These are phyloP conservation scores for Trichosurus vulpecula DNA, from an alignment of 2,797 vertebrate species.

Conservation along the genomic window DNA sequence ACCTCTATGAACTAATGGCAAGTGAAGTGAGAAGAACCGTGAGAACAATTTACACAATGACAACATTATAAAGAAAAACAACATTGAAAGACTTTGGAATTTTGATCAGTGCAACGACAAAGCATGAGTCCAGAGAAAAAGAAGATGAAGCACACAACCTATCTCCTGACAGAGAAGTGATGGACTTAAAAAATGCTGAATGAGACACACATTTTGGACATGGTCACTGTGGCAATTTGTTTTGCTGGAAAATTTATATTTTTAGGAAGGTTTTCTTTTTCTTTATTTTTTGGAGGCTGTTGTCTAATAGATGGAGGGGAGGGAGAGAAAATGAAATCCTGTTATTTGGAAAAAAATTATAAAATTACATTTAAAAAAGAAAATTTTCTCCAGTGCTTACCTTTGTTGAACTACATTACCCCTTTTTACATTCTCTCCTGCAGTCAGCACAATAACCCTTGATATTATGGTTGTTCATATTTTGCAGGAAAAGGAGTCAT, in stretches of 20 bases:
- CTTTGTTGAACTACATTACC: background rate
- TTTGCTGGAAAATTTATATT: background rate
- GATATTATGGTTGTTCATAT: background rate
- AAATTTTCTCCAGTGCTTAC: background rate
- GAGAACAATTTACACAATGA: background rate
- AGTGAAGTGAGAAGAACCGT: background rate
- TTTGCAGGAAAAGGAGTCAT: background rate
- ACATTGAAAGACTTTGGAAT: background rate
- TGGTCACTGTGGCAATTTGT: background rate
- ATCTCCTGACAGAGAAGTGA: background rate
- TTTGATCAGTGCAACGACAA: background rate
- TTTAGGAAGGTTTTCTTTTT: background rate
- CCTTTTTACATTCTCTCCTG: constrained; percentile 8
- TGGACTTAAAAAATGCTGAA: background rate
- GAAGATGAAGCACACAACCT: background rate
- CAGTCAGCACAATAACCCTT: background rate
- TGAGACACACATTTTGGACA: background rate
- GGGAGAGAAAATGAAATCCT: background rate
- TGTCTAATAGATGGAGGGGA: background rate
- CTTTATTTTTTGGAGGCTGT: background rate
- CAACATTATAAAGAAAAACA: background rate
- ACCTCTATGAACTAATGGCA: background rate
- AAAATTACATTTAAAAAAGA: background rate
- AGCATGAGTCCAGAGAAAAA: background rate
- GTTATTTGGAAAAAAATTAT: background rate